Evolutionary conservation across 2,888 invertebrate species (phyloP).

Genomic region (Pegoplata infirma): DNA sequence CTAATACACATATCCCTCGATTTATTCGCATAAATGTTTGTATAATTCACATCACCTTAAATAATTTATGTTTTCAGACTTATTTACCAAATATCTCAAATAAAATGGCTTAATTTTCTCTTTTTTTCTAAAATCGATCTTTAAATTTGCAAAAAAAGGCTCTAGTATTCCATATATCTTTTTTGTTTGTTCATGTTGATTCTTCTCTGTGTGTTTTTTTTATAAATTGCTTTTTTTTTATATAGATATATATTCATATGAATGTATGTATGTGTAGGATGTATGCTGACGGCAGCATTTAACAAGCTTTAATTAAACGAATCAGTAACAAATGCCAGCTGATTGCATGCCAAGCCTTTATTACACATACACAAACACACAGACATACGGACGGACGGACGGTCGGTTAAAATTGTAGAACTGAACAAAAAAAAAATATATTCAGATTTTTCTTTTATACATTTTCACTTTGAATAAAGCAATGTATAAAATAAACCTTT

Average conservation of each 20-base stretch:
- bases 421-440: not conserved
- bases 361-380: slow-evolving; percentile 6
- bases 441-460: slow-evolving; percentile 28
- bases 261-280: slow-evolving; percentile 17
- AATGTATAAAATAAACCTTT: not conserved
- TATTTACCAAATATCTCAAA: too few species aligned
- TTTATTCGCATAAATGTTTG: too few species aligned
- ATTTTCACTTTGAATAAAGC: slow-evolving; percentile 27
- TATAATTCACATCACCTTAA: too few species aligned
- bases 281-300: slow-evolving; percentile 50
- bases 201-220: not conserved
- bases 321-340: slow-evolving; percentile 57
- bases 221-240: not conserved
- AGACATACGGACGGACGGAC: not conserved
- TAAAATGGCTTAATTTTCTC: too few species aligned
- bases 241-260: too few species aligned
- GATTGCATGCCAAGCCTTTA: slow-evolving; percentile 59
- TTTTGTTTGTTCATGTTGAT: not conserved
- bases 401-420: too few species aligned
- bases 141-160: too few species aligned
- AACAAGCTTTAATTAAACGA: slow-evolving; percentile 61
- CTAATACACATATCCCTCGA: too few species aligned
- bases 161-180: too few species aligned
- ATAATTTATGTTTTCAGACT: too few species aligned
- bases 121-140: too few species aligned